Base-by-base conservation (phyloP, 2,113 vertebrate genomes). In the Nyctereutes procyonoides region DNA sequence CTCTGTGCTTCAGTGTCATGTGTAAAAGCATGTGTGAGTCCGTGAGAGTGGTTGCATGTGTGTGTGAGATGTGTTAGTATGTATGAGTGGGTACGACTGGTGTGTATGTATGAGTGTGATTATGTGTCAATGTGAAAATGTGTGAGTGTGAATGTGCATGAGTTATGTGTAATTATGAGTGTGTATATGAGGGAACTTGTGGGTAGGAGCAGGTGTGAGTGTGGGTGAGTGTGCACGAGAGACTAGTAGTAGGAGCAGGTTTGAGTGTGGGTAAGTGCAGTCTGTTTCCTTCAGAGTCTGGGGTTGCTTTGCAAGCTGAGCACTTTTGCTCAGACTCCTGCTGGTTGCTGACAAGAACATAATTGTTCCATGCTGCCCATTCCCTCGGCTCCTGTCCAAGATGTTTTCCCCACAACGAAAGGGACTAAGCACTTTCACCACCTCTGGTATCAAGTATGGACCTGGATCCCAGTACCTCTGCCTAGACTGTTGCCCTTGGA, bases 401-500 rank as follows among this genome's bases (percentile, higher is more conserved):
- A 22, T 53, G 2, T 28, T 35, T 83, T 51, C 5, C 48, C 20
- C 0, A 15, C 3, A 35, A 10, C 0, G 8, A 69, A n/a, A 19
- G 38, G 2, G 5, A 22, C 22, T 4, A 55, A 63, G 62, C 6
- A 1, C 35, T 79, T 53, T 43, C 4, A 55, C 30, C 30, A 6
- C 1, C 16, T 51, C 24, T n/a, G 58, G 53, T 2, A 1, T 43
- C 65, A 77, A 69, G 19, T 7, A 0, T 3, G 26, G 73, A 32
- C 65, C 11, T 16, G 26, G 73, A 13, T 43, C 74, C 12, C 13
- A 14, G n/a, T 17, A 13, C 51, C 43, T 43, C 32, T 60, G n/a
- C 63, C 20, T n/a, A 24, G 76, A 60, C 11, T 9, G 3, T 69
- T 26, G 11, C 4, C 35, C 3, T 38, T 20, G n/a, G 65, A 19